phyloP scores from a whole-genome alignment of 2,888 invertebrate species.

The Phania funesta region DNA sequence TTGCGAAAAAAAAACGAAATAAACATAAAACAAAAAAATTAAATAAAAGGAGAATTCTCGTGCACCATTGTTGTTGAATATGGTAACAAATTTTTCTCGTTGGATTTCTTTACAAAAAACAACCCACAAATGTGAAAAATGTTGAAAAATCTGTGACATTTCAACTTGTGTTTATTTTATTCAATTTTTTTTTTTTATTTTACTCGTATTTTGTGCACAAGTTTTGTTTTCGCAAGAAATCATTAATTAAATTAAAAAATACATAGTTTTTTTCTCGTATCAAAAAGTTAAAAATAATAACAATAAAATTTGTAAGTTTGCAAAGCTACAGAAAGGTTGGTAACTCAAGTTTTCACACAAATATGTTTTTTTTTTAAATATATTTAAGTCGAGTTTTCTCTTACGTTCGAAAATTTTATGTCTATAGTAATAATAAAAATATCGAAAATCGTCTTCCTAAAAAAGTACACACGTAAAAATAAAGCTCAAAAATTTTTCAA shows the following conservation, averaged over 20 bases:
- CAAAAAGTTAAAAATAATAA: constrained; percentile 15
- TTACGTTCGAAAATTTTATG: too few relatives aligned
- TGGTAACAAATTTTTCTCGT: constrained; percentile 37
- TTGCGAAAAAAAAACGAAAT: constrained; percentile 41
- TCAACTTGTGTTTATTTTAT: constrained; percentile 41
- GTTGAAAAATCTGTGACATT: constrained; percentile 63
- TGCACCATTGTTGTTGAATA: constrained; percentile 38
- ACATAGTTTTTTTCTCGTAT: too few relatives aligned
- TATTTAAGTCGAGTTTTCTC: too few relatives aligned
- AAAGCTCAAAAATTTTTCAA: too few relatives aligned
- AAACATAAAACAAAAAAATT: constrained; percentile 17
- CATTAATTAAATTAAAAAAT: constrained; percentile 50
- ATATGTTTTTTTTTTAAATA: neutral
- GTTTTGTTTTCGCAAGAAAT: constrained; percentile 64
- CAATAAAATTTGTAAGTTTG: constrained; percentile 34
- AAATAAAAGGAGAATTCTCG: constrained; percentile 39
- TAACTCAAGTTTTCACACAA: constrained; percentile 69
- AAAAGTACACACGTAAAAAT: too few relatives aligned
- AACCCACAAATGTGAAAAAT: constrained; percentile 40
- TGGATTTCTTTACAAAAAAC: constrained; percentile 24
- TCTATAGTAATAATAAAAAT: too few relatives aligned
- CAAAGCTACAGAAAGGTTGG: constrained; percentile 56
- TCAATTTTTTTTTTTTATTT: constrained; percentile 19
- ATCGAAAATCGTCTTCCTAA: too few relatives aligned
- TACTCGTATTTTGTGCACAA: too few relatives aligned